Conservation (phyloP, 1,140 invertebrate genomes). For the Lamellibrachia luymesi region DNA sequence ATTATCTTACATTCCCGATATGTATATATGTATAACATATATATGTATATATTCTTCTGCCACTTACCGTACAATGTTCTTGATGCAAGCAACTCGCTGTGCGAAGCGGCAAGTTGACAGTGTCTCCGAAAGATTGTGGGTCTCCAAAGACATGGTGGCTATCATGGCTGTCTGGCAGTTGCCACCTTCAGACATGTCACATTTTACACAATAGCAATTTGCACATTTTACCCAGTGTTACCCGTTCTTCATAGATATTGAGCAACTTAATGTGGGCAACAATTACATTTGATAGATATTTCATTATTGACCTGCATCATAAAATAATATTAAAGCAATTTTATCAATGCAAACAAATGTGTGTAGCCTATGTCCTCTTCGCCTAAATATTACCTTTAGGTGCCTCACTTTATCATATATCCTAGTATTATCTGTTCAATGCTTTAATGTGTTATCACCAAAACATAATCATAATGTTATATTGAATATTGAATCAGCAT, state of each 20-base stretch:
- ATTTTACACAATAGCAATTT: neutral
- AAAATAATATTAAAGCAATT: no score
- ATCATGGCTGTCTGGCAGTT: constrained; percentile 63
- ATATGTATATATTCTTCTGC: constrained; percentile 24
- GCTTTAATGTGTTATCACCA: no score
- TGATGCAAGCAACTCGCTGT: constrained; percentile 57
- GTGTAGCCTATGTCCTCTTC: no score
- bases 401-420: no score
- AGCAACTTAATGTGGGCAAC: neutral
- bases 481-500: no score
- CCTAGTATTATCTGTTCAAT: no score
- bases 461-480: no score
- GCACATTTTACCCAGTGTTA: neutral
- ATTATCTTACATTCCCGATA: neutral
- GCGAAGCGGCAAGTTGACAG: constrained; percentile 70
- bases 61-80: constrained; percentile 46
- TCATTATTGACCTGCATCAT: no score
- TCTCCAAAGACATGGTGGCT: constrained; percentile 16
- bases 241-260: constrained; percentile 22
- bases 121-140: constrained; percentile 57
- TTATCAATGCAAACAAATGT: no score
- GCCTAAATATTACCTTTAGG: no score
- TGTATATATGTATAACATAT: neutral
- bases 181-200: constrained; percentile 49
- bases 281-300: no score